Evolutionary conservation across 2,113 vertebrate species (phyloP).

Genomic region (Seriola aureovittata): DNA sequence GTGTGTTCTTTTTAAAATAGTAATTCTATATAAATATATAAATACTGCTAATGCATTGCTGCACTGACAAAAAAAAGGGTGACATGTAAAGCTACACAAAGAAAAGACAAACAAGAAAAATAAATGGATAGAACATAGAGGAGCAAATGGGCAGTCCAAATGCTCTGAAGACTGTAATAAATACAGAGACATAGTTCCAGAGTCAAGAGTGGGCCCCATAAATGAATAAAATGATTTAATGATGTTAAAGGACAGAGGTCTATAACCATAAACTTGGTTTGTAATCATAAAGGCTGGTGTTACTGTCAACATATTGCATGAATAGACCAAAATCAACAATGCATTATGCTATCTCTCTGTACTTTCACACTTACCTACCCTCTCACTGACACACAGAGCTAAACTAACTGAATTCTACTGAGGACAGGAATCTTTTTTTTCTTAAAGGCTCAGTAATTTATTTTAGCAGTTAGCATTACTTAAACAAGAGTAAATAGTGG

Average conservation of each 20-base stretch:
- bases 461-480: too few relatives aligned
- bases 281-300: neutral
- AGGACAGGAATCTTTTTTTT: neutral
- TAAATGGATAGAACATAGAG: neutral
- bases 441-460: too few relatives aligned
- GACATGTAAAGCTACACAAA: neutral
- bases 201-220: neutral
- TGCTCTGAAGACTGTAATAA: neutral
- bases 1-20: neutral
- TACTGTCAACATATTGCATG: neutral
- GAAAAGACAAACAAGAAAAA: neutral
- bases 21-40: neutral
- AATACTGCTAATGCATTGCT: neutral
- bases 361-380: neutral
- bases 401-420: neutral
- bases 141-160: neutral
- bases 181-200: neutral
- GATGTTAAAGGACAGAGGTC: neutral
- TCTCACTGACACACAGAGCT: neutral
- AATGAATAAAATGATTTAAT: neutral
- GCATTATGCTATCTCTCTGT: neutral
- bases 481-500: neutral
- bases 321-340: neutral
- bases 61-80: neutral
- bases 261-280: too few relatives aligned